Evolutionary conservation across 2,113 vertebrate genomes (phyloP).

Genomic region (Rhynchopsitta pachyrhyncha): DNA sequence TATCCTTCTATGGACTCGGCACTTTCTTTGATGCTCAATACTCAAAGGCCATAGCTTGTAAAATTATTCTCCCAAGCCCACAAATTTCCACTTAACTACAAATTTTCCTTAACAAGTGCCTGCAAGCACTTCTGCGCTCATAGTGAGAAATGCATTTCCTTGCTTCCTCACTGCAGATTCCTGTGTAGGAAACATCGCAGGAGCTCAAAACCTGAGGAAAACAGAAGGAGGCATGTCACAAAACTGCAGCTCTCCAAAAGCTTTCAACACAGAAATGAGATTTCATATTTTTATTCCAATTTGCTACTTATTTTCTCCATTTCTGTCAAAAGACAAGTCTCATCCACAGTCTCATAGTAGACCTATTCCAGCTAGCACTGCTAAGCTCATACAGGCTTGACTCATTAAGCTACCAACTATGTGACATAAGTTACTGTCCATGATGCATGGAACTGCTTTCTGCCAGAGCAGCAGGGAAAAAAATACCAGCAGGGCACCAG

Average conservation of each 20-base stretch:
- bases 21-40: not conserved
- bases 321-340: not conserved
- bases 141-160: not conserved
- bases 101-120: not conserved
- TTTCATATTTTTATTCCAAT: not conserved
- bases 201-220: not conserved
- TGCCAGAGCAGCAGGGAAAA: not conserved
- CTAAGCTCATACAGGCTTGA: not conserved
- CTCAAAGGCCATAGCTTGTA: not conserved
- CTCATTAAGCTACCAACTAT: not conserved
- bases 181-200: not conserved
- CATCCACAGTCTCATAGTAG: not conserved
- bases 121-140: not conserved
- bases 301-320: not conserved
- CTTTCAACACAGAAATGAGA: not conserved
- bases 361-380: not conserved
- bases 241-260: not conserved
- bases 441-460: not conserved
- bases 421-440: not conserved
- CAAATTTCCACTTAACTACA: not conserved
- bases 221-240: not conserved
- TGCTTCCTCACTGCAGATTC: not conserved
- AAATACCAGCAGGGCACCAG: not conserved
- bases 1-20: not conserved
- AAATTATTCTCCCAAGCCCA: constrained; percentile 1